Evolutionary conservation across 2,797 vertebrate genomes (phyloP), one percentile per base, ranked within the genome.

Genomic region (Dermochelys coriacea): DNA sequence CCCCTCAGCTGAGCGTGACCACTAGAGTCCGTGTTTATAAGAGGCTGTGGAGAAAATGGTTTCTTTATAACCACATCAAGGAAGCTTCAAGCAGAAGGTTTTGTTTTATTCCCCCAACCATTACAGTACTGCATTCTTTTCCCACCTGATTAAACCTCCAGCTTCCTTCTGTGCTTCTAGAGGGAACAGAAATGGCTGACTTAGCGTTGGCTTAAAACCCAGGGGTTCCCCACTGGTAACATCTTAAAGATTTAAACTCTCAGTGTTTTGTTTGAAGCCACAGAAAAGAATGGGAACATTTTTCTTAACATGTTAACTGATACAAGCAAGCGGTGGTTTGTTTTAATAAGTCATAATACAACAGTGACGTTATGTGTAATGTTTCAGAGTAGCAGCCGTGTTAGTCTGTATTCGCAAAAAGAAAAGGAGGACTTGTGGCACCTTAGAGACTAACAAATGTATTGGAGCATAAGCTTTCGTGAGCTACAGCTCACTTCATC

Each of bases 81-180:
- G 88, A 16, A 29, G 14, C 79, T 27, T 12, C 25, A 19, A 45
- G 25, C 9, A 51, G 34, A n/a, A 82, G 34, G 12, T 14, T 14
- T 50, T 50, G 34, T 12, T 14, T 14, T 14, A 14, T 50, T 50
- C 12, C 55, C 59, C 59, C 0, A 80, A 86, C 88, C 84, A 86
- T 82, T 23, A 23, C 68, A 25, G 21, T 51, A 29, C 80, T 45
- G 81, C 93, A 78, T 90, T 87, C 85, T 90, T 82, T 77, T 74
- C 49, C 80, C 80, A n/a, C 55, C 84, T 89, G 91, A 86, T 91
- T 93, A 91, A 93, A 75, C 82, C 61, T 37, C 59, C 54, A 84
- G 55, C 78, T 93, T 68, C 29, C 64, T 82, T 41, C 68, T 84
- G 61, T 31, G 59, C 68, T 78, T 91, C 64, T 37, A 18, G 19